Evolutionary conservation across 2,888 invertebrate species (phyloP).

Genomic region (Schrankia costaestrigalis): DNA sequence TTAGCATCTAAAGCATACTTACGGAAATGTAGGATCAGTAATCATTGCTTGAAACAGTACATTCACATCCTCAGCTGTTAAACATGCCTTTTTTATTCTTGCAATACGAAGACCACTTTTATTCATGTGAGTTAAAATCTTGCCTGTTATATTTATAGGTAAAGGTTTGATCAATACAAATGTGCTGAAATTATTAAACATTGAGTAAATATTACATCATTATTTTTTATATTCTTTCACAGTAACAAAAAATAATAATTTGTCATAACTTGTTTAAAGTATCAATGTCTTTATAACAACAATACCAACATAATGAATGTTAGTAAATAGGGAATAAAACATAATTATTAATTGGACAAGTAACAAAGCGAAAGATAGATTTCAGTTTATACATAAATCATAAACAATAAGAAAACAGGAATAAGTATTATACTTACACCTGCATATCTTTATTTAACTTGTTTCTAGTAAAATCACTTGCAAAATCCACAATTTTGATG

Average conservation of each 20-base stretch:
- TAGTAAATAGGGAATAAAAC: too few species aligned
- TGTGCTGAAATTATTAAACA: constrained; percentile 78
- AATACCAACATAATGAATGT: too few species aligned
- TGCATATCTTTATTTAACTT: constrained; percentile 83
- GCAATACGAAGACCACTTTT: constrained; percentile 82
- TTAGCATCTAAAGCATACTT: constrained; percentile 59
- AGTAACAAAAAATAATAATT: too few species aligned
- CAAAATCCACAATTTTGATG: constrained; percentile 87
- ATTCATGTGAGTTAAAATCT: constrained; percentile 85
- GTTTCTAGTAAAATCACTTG: constrained; percentile 84
- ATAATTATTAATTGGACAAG: too few species aligned
- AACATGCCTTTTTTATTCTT: constrained; percentile 86
- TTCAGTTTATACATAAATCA: too few species aligned
- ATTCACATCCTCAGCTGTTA: constrained; percentile 83
- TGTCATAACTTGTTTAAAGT: too few species aligned
- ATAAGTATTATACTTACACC: constrained; percentile 83
- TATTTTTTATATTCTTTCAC: too few species aligned
- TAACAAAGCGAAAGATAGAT: too few species aligned
- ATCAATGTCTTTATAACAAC: too few species aligned
- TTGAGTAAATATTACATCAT: constrained; percentile 1
- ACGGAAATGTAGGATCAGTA: constrained; percentile 81
- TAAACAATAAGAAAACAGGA: too few species aligned
- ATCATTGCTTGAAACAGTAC: constrained; percentile 42
- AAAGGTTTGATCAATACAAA: constrained; percentile 90
- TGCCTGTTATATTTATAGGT: constrained; percentile 84